Evolutionary conservation across 2,113 vertebrate species (phyloP), one percentile per base, ranked within the genome.

Genomic region (Daphoenositta chrysoptera): DNA sequence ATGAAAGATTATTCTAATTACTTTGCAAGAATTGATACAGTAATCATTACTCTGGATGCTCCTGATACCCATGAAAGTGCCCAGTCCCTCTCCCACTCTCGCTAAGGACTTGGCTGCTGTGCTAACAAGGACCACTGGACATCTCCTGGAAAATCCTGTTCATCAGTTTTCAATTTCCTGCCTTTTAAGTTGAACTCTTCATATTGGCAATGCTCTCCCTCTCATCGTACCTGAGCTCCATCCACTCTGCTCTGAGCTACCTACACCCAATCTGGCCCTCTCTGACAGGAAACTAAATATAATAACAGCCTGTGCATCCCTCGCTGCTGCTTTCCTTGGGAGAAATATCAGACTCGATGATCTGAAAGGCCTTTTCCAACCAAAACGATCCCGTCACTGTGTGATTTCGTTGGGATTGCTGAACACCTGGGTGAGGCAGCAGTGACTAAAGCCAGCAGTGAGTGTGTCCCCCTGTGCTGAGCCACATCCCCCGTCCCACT

Each of bases 1-100:
- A 82, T 76, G 61, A 93, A 84, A 87, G 91, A 87, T 93, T 90
- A 57, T 80, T 94, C 70, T 61, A 87, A 96, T 79, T 82, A 33
- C 64, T 28, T 82, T 56, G 76, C 21, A 58, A 33, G 81, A 56
- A 77, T 48, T 31, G 77, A 56, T 82, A 44, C 7, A 80, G 65
- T 58, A 72, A 61, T 85, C 85, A 77, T 57, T 37, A 9, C 58
- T 73, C 37, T 84, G 91, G 40, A 17, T 79, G n/a, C 39, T 68
- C 64, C 61, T 42, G 69, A 45, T 75, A 75, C 3, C 73, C 60
- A 37, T 3, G 15, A 9, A 22, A 50, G 35, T 18, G 31, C 28
- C 87, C 48, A 10, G 64, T 26, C 51, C 56, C 24, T 71, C 65
- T 91, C 44, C 61, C 44, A 23, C 44, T 85, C 35, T 19, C 39